Evolutionary conservation across 2,113 vertebrate species (phyloP).

Genomic region (Fulica atra): DNA sequence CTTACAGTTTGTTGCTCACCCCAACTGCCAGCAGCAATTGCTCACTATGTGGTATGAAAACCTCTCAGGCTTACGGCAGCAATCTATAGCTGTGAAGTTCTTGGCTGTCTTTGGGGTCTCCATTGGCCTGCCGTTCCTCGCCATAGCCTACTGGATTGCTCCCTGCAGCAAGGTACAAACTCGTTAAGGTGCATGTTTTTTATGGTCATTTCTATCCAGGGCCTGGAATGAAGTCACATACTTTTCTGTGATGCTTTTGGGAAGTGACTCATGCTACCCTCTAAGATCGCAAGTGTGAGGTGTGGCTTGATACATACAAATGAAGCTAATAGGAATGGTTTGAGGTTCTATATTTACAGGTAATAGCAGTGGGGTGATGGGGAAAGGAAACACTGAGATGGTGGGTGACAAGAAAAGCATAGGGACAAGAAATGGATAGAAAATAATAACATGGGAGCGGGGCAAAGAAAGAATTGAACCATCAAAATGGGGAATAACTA

Average conservation of each 20-base stretch:
- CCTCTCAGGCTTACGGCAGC: constrained; percentile 92
- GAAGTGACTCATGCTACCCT: background rate
- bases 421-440: background rate
- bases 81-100: constrained; percentile 95
- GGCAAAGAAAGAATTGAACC: background rate
- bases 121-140: constrained; percentile 93
- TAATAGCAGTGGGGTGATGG: background rate
- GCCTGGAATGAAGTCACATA: background rate
- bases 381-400: background rate
- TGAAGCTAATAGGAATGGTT: background rate
- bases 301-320: background rate
- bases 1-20: constrained; percentile 94
- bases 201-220: background rate
- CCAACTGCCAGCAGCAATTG: constrained; percentile 97
- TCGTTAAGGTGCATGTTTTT: background rate
- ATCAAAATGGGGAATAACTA: background rate
- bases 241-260: background rate
- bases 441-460: background rate
- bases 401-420: background rate
- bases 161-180: constrained; percentile 94
- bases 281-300: background rate
- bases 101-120: constrained; percentile 94
- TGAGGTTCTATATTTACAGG: background rate
- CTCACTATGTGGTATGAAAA: constrained; percentile 99
- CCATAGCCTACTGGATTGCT: constrained; percentile 95